Evolutionary conservation across 2,113 vertebrate species (phyloP).

Genomic region (Craseonycteris thonglongyai): DNA sequence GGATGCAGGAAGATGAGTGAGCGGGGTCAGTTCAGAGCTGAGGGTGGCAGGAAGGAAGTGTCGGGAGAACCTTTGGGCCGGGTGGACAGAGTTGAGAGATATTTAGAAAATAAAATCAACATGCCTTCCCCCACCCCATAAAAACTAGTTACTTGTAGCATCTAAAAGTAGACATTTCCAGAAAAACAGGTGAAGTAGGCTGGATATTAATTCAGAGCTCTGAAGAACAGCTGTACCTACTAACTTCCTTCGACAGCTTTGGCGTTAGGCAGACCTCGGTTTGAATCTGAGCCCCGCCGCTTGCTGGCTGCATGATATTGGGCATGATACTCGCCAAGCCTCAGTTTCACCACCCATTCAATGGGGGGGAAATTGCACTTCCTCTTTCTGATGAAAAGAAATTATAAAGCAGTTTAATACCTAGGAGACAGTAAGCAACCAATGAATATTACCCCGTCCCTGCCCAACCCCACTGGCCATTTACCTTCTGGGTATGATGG

Average conservation of each 20-base stretch:
- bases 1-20: not conserved
- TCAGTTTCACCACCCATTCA: not conserved
- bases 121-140: not conserved
- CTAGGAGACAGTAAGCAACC: not conserved
- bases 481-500: not conserved
- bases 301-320: not conserved
- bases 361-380: not conserved
- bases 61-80: not conserved
- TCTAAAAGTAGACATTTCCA: not conserved
- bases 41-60: not conserved
- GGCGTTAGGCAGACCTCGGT: not conserved
- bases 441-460: not conserved
- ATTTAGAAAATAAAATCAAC: not conserved
- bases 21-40: not conserved
- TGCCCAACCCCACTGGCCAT: not conserved
- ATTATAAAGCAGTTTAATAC: not conserved
- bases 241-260: not conserved
- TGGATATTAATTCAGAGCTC: not conserved
- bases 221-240: not conserved
- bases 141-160: not conserved
- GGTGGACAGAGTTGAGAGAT: not conserved
- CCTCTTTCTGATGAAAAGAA: not conserved
- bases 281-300: not conserved
- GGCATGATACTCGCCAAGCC: not conserved
- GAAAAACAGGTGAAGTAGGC: not conserved